These are phyloP conservation scores for Ceratotherium simum DNA, from an alignment of 2,113 vertebrate species.

Conservation along the genomic window DNA sequence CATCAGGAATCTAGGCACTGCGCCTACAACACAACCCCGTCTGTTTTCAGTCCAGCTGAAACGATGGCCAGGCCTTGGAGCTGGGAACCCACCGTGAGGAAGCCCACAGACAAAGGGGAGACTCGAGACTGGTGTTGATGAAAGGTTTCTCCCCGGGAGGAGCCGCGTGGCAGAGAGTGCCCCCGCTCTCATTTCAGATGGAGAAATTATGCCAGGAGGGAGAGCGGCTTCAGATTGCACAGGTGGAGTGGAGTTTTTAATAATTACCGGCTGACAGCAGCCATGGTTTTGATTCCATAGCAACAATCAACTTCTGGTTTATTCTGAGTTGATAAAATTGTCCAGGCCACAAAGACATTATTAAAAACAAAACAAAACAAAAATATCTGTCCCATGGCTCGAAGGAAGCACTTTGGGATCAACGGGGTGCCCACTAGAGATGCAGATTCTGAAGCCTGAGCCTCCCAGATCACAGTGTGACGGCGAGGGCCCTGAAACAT, in stretches of 20 bases:
- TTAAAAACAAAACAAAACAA: slow-evolving; percentile 59
- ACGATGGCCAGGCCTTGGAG: background rate
- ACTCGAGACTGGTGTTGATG: background rate
- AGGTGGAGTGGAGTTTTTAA: slow-evolving; percentile 60
- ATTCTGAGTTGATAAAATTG: slow-evolving; percentile 71
- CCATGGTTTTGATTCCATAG: slow-evolving; percentile 65
- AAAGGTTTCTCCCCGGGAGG: background rate
- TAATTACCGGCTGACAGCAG: slow-evolving; percentile 71
- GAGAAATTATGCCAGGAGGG: slow-evolving; percentile 15
- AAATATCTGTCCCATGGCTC: background rate
- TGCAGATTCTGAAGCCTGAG: background rate
- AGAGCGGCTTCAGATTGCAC: slow-evolving; percentile 27
- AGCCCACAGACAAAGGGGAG: background rate
- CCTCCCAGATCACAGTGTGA: background rate
- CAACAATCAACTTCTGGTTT: slow-evolving; percentile 71
- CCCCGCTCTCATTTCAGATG: background rate
- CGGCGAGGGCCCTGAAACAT: background rate
- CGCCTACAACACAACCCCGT: background rate
- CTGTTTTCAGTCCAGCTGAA: background rate
- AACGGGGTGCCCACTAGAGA: background rate
- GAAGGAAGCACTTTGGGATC: background rate
- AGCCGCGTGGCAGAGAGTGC: background rate
- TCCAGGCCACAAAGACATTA: slow-evolving; percentile 62
- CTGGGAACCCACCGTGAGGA: background rate
- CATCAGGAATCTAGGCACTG: background rate